Evolutionary conservation across 2,888 invertebrate genomes (phyloP), one percentile per base, ranked within the genome.

Genomic region (Serrognathus titanus): DNA sequence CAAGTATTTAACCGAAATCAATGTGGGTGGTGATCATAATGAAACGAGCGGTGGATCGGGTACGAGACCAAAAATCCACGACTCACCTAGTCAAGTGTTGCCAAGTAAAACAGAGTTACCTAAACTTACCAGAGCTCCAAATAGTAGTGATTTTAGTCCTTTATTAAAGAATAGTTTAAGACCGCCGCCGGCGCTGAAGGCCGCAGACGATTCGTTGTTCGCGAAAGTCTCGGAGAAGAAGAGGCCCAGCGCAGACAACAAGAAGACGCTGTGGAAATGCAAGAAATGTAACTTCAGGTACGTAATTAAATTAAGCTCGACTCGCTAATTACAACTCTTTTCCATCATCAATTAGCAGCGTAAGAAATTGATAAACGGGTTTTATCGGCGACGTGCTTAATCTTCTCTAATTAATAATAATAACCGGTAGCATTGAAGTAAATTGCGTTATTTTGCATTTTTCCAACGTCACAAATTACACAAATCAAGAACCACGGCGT

Each of bases 261-360:
- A 89, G 77, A 86, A 87, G 70, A 90, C 89, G 10, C 78, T 89
- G 66, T 93, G 93, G 89, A 91, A 92, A 74, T 96, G 95, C 78
- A 92, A 92, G 77, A 90, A 90, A 72, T 96, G 95, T 77, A 86
- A 88, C 73, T 94, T 90, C 78, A 88, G 86, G 91, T 91, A 76
- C 82, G 82, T 79, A 53, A 6, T 31, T 1, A 5, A 31, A 6
- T 31, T 31, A 31, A 31, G 4, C 24, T 31, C 1, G 7, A 3
- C 24, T 3, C 4, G 24, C 24, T 31, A 31, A 31, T 31, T 31
- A 6, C 24, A 31, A 16, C 16, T 16, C 16, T 1, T 16, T 31
- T 7, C n/a, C n/a, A n/a, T n/a, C 5, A 31, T 6, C 24, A 31
- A 31, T 31, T 31, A 31, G 24, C 24, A 24, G 16, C 16, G 16